Evolutionary conservation across 2,797 vertebrate genomes (phyloP).

Genomic region (Tiaroga cobitis): DNA sequence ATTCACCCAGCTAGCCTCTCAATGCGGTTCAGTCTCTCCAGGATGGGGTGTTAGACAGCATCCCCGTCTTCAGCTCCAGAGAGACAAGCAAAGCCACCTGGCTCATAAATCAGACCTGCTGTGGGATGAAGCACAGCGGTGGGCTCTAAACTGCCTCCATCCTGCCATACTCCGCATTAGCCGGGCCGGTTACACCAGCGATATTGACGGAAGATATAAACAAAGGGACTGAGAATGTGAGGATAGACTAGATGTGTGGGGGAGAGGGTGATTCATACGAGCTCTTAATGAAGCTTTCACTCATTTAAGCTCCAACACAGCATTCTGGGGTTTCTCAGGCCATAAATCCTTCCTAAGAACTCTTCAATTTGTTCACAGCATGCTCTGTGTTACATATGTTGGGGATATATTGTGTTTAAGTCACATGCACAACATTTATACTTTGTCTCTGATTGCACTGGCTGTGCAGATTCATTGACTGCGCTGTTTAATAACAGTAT

Average conservation of each 20-base stretch:
- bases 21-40: slow-evolving; percentile 7
- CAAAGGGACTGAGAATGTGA: slow-evolving; percentile 35
- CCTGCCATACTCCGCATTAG: slow-evolving; percentile 28
- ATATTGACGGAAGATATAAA: slow-evolving; percentile 35
- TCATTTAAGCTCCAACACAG: slow-evolving; percentile 30
- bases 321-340: slow-evolving; percentile 30
- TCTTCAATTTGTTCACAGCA: slow-evolving; percentile 30
- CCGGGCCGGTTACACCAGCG: not conserved
- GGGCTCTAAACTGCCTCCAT: slow-evolving; percentile 37
- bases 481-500: slow-evolving; percentile 25
- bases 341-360: slow-evolving; percentile 37
- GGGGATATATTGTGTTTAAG: slow-evolving; percentile 26
- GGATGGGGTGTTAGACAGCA: slow-evolving; percentile 1
- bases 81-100: slow-evolving; percentile 75
- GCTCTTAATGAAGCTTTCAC: slow-evolving; percentile 49
- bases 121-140: slow-evolving; percentile 62
- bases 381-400: slow-evolving; percentile 9
- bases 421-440: slow-evolving; percentile 10
- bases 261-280: slow-evolving; percentile 24
- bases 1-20: not conserved
- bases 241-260: slow-evolving; percentile 25
- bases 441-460: not conserved
- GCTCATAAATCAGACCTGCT: slow-evolving; percentile 76
- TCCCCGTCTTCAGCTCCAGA: slow-evolving; percentile 26
- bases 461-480: not conserved